These are phyloP conservation scores for Vesta saturnalis DNA, from an alignment of 2,888 invertebrate species.

Conservation along the genomic window DNA sequence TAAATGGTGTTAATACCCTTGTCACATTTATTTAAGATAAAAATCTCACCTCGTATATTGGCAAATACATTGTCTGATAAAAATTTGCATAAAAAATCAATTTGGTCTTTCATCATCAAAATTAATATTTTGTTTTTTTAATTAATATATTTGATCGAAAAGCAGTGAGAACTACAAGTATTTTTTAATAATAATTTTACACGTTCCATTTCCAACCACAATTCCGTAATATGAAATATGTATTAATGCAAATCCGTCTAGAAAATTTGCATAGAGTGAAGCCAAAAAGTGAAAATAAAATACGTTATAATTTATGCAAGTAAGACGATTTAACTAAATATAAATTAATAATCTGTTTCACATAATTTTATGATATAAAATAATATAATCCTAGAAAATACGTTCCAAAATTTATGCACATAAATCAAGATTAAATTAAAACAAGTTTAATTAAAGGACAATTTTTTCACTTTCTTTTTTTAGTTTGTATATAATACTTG, in stretches of 20 bases:
- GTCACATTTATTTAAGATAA: neutral
- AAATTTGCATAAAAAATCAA: neutral
- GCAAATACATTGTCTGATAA: neutral
- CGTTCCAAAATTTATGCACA: neutral
- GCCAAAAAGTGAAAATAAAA: neutral
- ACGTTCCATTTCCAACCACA: constrained; percentile 1
- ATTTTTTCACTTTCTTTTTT: no score
- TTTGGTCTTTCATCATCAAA: neutral
- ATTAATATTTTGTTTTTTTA: neutral
- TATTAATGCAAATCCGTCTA: neutral
- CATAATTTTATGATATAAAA: neutral
- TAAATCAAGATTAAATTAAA: neutral
- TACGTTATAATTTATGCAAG: neutral
- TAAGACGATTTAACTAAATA: neutral
- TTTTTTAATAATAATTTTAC: constrained; percentile 1
- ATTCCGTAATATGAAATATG: neutral
- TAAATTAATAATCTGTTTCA: neutral
- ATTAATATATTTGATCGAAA: constrained; percentile 1
- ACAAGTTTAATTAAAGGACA: neutral
- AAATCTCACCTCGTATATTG: neutral
- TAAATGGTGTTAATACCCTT: neutral
- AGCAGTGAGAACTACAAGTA: neutral
- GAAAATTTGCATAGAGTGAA: neutral
- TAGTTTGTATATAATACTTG: no score
- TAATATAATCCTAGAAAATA: no score